These are phyloP conservation scores for Acrocephalus scirpaceus DNA, from an alignment of 2,797 vertebrate genomes.

Conservation along the genomic window DNA sequence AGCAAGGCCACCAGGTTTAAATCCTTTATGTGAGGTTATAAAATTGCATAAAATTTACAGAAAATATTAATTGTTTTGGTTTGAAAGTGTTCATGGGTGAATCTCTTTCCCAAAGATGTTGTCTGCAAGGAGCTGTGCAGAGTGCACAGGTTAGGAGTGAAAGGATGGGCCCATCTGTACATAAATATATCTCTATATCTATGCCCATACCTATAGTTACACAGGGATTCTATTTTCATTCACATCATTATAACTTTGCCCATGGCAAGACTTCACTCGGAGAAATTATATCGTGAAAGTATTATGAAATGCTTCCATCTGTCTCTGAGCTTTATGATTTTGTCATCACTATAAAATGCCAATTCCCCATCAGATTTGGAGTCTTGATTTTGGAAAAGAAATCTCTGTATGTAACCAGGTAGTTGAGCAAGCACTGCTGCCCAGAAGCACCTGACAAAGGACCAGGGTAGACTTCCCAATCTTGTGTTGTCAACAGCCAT, in stretches of 20 bases:
- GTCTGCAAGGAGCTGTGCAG: neutral
- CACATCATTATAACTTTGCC: neutral
- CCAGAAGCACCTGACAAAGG: neutral
- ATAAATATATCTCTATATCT: no score
- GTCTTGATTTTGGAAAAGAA: neutral
- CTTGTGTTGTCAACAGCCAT: neutral
- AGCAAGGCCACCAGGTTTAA: neutral
- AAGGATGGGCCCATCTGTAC: neutral
- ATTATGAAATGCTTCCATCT: neutral
- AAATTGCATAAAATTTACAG: neutral
- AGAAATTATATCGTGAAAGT: neutral
- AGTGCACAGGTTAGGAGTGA: neutral
- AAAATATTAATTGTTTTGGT: neutral
- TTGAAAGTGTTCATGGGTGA: neutral
- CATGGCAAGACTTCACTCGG: rapidly evolving
- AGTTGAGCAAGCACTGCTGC: neutral
- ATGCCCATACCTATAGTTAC: neutral
- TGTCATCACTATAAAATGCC: neutral
- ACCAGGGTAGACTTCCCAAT: neutral
- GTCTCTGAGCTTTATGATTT: neutral
- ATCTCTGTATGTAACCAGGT: neutral
- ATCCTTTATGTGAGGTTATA: neutral
- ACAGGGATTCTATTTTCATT: neutral
- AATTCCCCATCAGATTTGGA: neutral
- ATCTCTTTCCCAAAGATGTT: neutral